Evolutionary conservation across 2,113 vertebrate species (phyloP).

Genomic region (Anoplopoma fimbria): DNA sequence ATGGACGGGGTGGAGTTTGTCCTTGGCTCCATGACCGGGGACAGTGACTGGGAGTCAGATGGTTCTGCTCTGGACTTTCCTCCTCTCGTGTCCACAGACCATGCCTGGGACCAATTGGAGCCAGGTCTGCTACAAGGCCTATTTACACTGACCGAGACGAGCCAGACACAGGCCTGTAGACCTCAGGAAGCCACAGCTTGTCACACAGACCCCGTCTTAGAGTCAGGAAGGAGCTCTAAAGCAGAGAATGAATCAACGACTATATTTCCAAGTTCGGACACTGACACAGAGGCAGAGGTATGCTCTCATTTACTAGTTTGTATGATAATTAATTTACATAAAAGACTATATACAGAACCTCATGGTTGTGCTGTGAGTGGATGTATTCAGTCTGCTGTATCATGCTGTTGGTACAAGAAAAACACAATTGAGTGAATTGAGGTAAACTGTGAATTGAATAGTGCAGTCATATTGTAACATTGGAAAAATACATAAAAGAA

Average conservation of each 20-base stretch:
- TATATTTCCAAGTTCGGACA: slow-evolving; percentile 14
- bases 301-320: slow-evolving; percentile 23
- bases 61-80: slow-evolving; percentile 75
- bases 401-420: neutral
- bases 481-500: slow-evolving; percentile 3
- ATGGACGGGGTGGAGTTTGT: slow-evolving; percentile 84
- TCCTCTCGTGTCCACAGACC: slow-evolving; percentile 62
- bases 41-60: slow-evolving; percentile 87
- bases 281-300: slow-evolving; percentile 71
- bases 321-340: neutral
- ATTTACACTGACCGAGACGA: slow-evolving; percentile 66
- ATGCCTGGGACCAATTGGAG: slow-evolving; percentile 81
- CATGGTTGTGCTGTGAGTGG: neutral
- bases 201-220: slow-evolving; percentile 21
- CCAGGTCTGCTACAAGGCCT: slow-evolving; percentile 79
- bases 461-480: neutral
- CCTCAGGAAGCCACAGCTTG: slow-evolving; percentile 28
- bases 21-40: slow-evolving; percentile 81
- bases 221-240: slow-evolving; percentile 26
- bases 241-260: slow-evolving; percentile 43
- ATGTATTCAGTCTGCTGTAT: neutral
- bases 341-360: neutral
- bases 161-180: slow-evolving; percentile 8
- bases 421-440: neutral
- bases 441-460: neutral